These are phyloP conservation scores for Zapornia atra DNA, from an alignment of 2,113 vertebrate species.

Conservation along the genomic window DNA sequence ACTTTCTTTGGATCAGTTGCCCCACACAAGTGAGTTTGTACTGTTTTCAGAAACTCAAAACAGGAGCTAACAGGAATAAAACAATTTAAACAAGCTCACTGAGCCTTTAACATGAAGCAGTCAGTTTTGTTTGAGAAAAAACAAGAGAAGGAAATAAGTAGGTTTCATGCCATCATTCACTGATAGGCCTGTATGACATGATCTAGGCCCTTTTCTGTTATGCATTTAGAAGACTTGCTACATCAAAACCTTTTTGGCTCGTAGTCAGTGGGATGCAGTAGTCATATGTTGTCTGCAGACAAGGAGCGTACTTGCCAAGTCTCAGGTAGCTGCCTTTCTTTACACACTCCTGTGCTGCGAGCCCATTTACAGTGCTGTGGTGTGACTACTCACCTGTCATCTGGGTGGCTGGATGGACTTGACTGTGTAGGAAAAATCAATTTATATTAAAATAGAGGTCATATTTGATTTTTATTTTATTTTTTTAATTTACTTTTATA, in stretches of 20 bases:
- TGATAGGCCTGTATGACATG: fast-evolving
- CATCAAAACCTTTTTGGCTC: background rate
- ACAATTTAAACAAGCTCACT: background rate
- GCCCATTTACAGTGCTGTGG: background rate
- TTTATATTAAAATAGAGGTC: background rate
- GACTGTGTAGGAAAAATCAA: background rate
- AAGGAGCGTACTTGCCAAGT: background rate
- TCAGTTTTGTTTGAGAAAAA: background rate
- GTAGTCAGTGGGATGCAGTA: background rate
- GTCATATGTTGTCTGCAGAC: background rate
- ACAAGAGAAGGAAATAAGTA: background rate
- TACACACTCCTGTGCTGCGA: background rate
- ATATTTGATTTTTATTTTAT: background rate
- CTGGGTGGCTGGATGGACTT: background rate
- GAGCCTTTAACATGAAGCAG: background rate
- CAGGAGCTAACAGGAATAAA: background rate
- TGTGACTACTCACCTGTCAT: background rate
- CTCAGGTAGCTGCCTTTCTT: background rate
- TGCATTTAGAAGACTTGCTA: background rate
- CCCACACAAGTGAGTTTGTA: background rate
- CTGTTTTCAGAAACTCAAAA: background rate
- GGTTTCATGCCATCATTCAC: background rate
- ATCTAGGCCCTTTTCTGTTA: background rate
- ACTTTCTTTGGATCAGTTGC: background rate
- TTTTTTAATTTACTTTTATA: background rate